Evolutionary conservation across 2,797 vertebrate genomes (phyloP).

Genomic region (Lemur catta): DNA sequence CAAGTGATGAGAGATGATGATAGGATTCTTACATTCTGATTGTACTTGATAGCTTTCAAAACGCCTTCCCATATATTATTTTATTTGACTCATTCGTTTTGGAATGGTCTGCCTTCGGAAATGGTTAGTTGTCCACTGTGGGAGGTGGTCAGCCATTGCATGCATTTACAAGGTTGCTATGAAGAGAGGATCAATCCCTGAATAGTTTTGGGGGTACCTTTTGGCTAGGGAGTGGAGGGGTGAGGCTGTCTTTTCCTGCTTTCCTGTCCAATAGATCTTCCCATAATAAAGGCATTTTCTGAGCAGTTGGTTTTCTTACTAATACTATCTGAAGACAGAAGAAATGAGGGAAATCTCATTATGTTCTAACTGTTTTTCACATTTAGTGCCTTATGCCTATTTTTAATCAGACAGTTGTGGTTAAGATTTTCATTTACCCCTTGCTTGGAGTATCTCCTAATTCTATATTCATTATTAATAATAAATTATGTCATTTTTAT

Average conservation of each 20-base stretch:
- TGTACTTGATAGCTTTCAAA: neutral
- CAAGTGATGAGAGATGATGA: neutral
- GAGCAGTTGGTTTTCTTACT: neutral
- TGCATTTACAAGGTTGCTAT: neutral
- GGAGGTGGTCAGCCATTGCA: neutral
- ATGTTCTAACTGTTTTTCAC: conserved; percentile 2
- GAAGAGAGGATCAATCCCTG: neutral
- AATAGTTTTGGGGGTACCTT: no score
- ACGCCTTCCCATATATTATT: neutral
- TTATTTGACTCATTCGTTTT: neutral
- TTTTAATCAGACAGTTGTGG: conserved; percentile 70
- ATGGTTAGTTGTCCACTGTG: neutral
- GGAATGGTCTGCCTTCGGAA: neutral
- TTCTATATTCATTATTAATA: conserved; percentile 69
- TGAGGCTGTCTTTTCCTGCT: neutral
- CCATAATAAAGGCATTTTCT: neutral
- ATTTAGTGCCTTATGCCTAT: conserved; percentile 56
- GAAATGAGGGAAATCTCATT: neutral
- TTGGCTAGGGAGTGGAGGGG: neutral
- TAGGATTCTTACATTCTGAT: neutral
- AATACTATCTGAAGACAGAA: neutral
- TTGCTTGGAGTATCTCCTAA: conserved; percentile 69
- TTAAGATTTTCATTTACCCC: conserved; percentile 79
- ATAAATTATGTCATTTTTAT: conserved; percentile 57
- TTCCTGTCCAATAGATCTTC: neutral